These are phyloP conservation scores for Heteronetta atricapilla DNA, from an alignment of 2,113 vertebrate species.

Conservation along the genomic window DNA sequence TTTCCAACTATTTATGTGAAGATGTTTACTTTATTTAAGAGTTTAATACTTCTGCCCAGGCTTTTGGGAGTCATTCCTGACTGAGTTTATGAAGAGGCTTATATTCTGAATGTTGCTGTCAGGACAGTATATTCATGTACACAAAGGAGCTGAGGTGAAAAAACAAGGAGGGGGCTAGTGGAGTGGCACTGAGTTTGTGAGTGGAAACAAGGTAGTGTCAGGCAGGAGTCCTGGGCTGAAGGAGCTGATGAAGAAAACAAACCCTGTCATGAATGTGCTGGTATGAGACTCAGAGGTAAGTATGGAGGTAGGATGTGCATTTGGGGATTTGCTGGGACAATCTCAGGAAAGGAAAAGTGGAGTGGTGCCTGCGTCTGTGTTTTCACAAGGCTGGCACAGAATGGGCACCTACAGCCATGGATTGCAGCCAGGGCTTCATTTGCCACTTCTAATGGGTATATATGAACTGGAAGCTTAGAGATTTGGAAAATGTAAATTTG, in stretches of 20 bases:
- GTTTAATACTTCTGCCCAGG: background rate
- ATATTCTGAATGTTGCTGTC: background rate
- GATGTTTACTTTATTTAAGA: background rate
- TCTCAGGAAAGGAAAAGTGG: background rate
- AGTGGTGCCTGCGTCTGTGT: background rate
- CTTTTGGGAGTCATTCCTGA: background rate
- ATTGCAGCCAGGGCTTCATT: background rate
- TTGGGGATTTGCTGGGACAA: background rate
- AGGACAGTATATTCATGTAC: background rate
- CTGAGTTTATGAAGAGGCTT: background rate
- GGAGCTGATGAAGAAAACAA: rapidly evolving
- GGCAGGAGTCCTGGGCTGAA: background rate
- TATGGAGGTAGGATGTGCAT: background rate
- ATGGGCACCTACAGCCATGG: background rate
- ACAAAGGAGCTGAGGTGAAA: background rate
- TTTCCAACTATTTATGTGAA: background rate
- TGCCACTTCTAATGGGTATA: background rate
- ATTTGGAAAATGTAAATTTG: background rate
- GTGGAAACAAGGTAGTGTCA: background rate
- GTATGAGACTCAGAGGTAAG: background rate
- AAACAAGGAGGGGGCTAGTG: background rate
- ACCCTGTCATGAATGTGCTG: background rate
- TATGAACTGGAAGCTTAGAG: background rate
- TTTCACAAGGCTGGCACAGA: background rate
- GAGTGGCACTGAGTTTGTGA: rapidly evolving